Base-by-base conservation (phyloP, 64 coral and sea anemone genomes). In the Stichodactyla helianthus region DNA sequence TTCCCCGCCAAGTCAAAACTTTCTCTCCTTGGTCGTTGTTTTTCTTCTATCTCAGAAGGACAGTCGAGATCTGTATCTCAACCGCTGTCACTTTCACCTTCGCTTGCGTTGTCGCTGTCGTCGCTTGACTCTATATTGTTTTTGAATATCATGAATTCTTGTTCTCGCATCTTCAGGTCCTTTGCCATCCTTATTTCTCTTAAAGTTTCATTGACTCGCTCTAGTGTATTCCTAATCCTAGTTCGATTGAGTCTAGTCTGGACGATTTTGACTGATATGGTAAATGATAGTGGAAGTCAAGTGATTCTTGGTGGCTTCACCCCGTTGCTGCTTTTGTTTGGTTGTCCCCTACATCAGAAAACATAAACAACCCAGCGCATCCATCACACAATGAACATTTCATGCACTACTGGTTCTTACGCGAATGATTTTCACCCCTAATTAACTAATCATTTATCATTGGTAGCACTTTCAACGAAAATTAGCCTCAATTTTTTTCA, bases 41-140 rank as follows among this genome's bases (percentile, higher is more conserved):
- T n/a, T 20, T 85, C 25, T 11, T n/a, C 59, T 50, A 82, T 84
- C 13, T 59, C 86, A 17, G 79, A 65, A 6, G 71, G 55, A n/a
- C 81, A 71, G 23, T 95, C 93, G n/a, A 95, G 82, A 59, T 91
- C 93, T 0, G 89, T 91, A 28, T 95, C 93, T 89, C 93, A 95
- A 12, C 83, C 93, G 27, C 53, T 68, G 44, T 65, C 89, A 59
- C 79, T 90, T 2, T 77, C 74, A 52, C 87, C 67, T 14, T 87
- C 53, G 14, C 31, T 71, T 52, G 50, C 54, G 8, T 85, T 17
- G n/a, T 44, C 53, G 12, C 76, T 52, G 22, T 90, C 15, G 19
- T 78, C 31, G 20, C 28, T 53, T 57, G 20, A 10, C 54, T 68
- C 52, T 71, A 26, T 65, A 0, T 4, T 65, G 17, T 65, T 17